A percentile compares a stretch with the other conserved stretches of the same genome.
Conservation (phyloP, 1,140 invertebrate genomes). For the Lasaia peninsularis region DNA sequence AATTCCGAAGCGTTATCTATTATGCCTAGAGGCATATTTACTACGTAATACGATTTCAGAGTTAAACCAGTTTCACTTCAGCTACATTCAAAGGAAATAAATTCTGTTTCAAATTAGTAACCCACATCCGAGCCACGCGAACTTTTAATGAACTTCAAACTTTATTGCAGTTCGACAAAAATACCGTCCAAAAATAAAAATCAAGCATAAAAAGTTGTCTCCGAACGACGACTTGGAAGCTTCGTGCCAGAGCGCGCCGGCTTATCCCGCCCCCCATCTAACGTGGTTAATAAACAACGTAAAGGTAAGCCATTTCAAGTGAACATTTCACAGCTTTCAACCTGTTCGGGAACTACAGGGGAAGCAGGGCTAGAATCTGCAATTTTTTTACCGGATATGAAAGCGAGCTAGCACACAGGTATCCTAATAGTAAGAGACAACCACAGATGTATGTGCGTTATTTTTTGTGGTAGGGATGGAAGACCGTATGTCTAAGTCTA, state of each 20-base stretch:
- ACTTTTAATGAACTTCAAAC: conserved; percentile 2
- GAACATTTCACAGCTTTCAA: no score
- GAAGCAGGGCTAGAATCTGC: no score
- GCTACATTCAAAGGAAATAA: neutral
- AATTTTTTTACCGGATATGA: no score
- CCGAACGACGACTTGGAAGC: conserved; percentile 85
- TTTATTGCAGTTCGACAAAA: conserved; percentile 82
- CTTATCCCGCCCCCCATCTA: conserved; percentile 86
- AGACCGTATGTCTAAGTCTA: no score
- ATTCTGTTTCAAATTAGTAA: neutral
- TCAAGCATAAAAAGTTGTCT: conserved; percentile 82
- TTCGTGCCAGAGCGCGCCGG: conserved; percentile 86
- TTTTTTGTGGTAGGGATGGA: no score
- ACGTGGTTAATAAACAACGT: conserved; percentile 90
- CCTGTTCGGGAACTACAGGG: no score
- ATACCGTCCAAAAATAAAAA: conserved; percentile 83
- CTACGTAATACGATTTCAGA: no score
- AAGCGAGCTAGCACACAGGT: no score
- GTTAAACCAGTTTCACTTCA: neutral
- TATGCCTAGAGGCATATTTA: no score
- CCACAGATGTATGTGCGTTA: no score
- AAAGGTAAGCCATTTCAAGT: conserved; percentile 78
- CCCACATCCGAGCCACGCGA: neutral
- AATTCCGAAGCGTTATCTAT: no score
- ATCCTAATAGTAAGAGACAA: no score